Conservation (phyloP, 2,113 vertebrate species). For the Callipepla californica region DNA sequence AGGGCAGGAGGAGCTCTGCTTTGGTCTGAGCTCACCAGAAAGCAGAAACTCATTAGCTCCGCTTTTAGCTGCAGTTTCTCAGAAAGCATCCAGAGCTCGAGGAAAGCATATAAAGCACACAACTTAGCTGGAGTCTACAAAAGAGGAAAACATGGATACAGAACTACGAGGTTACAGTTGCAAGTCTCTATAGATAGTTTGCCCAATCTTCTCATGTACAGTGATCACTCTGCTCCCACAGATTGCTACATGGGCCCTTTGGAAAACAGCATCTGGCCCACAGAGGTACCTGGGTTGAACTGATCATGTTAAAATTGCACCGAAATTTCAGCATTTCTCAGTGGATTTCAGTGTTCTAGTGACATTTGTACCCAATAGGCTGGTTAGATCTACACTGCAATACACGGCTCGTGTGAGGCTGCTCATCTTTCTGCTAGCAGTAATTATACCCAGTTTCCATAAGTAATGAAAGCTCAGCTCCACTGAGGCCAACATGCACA, state of each 20-base stretch:
- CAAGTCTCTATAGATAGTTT: background rate
- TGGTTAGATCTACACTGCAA: background rate
- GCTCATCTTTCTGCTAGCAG: background rate
- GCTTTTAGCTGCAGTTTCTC: background rate
- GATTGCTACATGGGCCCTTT: background rate
- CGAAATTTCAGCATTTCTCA: background rate
- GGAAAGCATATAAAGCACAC: background rate
- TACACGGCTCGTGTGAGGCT: accelerated
- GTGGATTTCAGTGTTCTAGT: background rate
- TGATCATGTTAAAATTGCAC: background rate
- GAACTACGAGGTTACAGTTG: background rate
- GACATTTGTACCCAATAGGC: background rate
- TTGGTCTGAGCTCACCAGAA: background rate
- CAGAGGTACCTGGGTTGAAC: background rate
- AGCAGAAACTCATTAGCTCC: background rate
- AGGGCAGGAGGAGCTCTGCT: accelerated
- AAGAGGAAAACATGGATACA: background rate
- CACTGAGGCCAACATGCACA: background rate
- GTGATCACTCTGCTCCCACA: accelerated
- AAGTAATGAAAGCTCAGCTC: background rate
- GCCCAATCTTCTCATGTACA: background rate
- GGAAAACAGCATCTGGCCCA: background rate
- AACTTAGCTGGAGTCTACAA: background rate
- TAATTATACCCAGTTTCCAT: background rate
- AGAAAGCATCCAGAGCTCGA: background rate